phyloP scores from a whole-genome alignment of 2,113 vertebrate genomes.

The Motacilla tschutschensis region DNA sequence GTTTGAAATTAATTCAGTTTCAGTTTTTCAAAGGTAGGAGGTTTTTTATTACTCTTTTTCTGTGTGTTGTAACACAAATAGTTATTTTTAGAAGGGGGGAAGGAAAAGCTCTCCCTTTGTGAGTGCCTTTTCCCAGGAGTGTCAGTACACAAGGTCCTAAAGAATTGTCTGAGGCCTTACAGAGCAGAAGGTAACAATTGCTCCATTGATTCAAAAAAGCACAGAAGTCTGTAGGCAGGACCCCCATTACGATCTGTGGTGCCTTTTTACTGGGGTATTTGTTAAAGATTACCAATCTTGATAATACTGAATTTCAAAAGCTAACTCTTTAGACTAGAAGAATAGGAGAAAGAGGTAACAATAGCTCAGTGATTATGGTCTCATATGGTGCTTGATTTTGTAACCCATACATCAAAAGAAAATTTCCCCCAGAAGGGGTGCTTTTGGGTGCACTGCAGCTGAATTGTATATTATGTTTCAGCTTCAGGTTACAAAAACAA shows the following conservation, averaged over 20 bases:
- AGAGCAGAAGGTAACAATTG: constrained; percentile 71
- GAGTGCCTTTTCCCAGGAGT: constrained; percentile 67
- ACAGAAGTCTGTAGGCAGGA: constrained; percentile 60
- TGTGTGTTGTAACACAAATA: constrained; percentile 22
- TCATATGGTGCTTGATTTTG: constrained; percentile 45
- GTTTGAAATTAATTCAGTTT: not conserved
- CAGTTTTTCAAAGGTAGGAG: not conserved
- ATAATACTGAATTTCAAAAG: constrained; percentile 73
- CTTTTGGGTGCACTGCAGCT: constrained; percentile 30
- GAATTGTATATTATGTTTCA: constrained; percentile 36
- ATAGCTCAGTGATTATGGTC: constrained; percentile 30
- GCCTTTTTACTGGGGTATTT: constrained; percentile 58
- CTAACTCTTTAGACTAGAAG: constrained; percentile 55
- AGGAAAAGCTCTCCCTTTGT: constrained; percentile 35
- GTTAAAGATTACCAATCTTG: constrained; percentile 73
- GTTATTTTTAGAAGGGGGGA: constrained; percentile 12
- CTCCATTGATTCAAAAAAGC: constrained; percentile 69
- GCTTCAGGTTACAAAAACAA: constrained; percentile 54
- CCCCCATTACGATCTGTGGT: constrained; percentile 32
- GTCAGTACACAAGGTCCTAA: constrained; percentile 49
- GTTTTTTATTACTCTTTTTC: constrained; percentile 11
- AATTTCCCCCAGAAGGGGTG: constrained; percentile 16
- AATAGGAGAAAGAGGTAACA: constrained; percentile 61
- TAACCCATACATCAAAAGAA: constrained; percentile 59
- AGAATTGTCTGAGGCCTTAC: constrained; percentile 65